phyloP scores from a whole-genome alignment of 2,888 invertebrate species.

The Iselma pallidipennis region DNA sequence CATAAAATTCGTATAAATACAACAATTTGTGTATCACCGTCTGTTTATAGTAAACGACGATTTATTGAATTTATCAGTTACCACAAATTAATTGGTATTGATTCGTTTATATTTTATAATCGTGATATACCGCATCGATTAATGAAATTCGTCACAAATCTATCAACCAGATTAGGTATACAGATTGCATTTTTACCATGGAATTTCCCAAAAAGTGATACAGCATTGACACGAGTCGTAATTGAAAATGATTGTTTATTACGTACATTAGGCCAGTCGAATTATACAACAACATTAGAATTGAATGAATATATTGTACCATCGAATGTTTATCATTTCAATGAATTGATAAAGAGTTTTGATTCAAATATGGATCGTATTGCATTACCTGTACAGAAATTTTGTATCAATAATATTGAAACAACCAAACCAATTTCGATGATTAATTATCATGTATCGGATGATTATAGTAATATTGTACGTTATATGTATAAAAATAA shows the following conservation, averaged over 20 bases:
- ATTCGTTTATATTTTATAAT: slow-evolving; percentile 69
- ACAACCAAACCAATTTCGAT: slow-evolving; percentile 47
- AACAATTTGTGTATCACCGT: slow-evolving; percentile 68
- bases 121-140: slow-evolving; percentile 58
- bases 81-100: slow-evolving; percentile 68
- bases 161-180: slow-evolving; percentile 50
- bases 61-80: slow-evolving; percentile 70
- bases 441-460: slow-evolving; percentile 46
- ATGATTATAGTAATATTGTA: slow-evolving; percentile 42
- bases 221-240: slow-evolving; percentile 54
- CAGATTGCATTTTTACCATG: slow-evolving; percentile 65
- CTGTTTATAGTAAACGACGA: slow-evolving; percentile 61
- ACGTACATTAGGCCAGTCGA: slow-evolving; percentile 59
- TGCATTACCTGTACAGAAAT: slow-evolving; percentile 47
- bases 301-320: slow-evolving; percentile 72
- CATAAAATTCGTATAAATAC: slow-evolving; percentile 56
- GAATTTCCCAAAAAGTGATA: slow-evolving; percentile 66
- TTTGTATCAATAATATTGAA: slow-evolving; percentile 46
- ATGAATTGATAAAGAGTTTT: slow-evolving; percentile 60
- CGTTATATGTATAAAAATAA: slow-evolving; percentile 42
- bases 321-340: slow-evolving; percentile 60
- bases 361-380: slow-evolving; percentile 51
- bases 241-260: slow-evolving; percentile 69
- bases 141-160: slow-evolving; percentile 52
- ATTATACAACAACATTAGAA: slow-evolving; percentile 61